phyloP scores from a whole-genome alignment of 2,797 vertebrate species.

The Gymnoscopelus microlampas region DNA sequence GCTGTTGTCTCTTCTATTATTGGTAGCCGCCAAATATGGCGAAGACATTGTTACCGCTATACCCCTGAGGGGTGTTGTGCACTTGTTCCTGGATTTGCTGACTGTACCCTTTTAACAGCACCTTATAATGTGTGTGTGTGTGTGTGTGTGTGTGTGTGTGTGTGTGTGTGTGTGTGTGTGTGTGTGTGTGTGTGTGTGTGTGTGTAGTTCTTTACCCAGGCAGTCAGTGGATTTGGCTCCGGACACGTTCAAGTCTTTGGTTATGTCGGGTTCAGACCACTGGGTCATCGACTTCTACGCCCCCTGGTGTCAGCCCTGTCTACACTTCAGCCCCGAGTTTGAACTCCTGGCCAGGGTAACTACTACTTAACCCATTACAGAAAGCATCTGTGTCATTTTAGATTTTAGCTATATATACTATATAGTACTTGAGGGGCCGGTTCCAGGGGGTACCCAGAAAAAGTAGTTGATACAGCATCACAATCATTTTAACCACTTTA shows the following conservation, averaged over 20 bases:
- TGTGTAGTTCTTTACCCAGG: constrained; percentile 87
- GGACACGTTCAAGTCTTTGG: constrained; percentile 87
- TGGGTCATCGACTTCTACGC: constrained; percentile 98
- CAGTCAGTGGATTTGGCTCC: constrained; percentile 88
- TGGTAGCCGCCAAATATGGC: too few relatives aligned
- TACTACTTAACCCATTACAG: not conserved
- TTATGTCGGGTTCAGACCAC: constrained; percentile 88
- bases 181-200: not conserved
- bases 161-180: not conserved
- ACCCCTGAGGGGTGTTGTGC: too few relatives aligned
- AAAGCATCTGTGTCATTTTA: too few relatives aligned
- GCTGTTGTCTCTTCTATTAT: too few relatives aligned
- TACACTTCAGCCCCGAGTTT: constrained; percentile 95
- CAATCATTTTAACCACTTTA: too few relatives aligned
- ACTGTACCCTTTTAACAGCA: too few relatives aligned
- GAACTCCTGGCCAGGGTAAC: constrained; percentile 91
- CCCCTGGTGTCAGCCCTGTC: constrained; percentile 97
- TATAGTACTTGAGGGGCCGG: too few relatives aligned
- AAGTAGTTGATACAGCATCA: too few relatives aligned
- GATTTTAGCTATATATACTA: too few relatives aligned
- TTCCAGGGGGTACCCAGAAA: too few relatives aligned
- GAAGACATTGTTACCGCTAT: too few relatives aligned
- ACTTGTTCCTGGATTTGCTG: too few relatives aligned
- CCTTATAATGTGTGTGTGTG: not conserved
- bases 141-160: not conserved